Conservation (phyloP, 2,797 vertebrate species). For the Xiphorhynchus erythropygius region DNA sequence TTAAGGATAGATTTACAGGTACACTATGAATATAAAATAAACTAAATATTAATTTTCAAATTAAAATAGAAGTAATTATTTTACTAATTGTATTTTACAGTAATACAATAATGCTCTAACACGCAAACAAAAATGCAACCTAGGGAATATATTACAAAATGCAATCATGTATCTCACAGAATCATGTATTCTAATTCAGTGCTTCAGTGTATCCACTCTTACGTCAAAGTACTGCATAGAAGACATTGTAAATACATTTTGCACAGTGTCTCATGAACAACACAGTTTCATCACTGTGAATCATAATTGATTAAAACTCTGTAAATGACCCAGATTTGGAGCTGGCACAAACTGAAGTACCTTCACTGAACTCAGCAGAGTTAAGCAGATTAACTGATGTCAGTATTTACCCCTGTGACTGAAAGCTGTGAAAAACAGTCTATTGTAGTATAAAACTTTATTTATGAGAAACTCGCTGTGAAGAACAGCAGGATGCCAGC, state of each 20-base stretch:
- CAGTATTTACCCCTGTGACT: not conserved
- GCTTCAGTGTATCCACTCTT: not conserved
- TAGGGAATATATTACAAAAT: not conserved
- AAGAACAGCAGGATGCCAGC: not conserved
- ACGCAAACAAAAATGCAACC: not conserved
- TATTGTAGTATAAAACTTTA: conserved; percentile 10
- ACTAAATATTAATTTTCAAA: not conserved
- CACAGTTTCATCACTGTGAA: not conserved
- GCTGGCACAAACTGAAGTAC: not conserved
- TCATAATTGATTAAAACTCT: not conserved
- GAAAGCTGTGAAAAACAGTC: conserved; percentile 18
- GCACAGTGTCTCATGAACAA: not conserved
- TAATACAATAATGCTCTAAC: not conserved
- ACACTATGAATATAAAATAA: not conserved
- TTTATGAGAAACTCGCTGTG: not conserved
- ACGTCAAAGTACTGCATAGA: not conserved
- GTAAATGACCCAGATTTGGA: not conserved
- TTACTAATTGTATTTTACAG: not conserved
- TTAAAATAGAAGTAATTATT: not conserved
- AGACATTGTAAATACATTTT: not conserved
- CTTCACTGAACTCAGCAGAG: not conserved
- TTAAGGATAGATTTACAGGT: not conserved
- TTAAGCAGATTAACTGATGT: not conserved
- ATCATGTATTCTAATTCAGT: not conserved
- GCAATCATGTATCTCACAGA: not conserved